Base-by-base conservation (phyloP, 2,888 invertebrate species). In the Drosophila meridionalis region DNA sequence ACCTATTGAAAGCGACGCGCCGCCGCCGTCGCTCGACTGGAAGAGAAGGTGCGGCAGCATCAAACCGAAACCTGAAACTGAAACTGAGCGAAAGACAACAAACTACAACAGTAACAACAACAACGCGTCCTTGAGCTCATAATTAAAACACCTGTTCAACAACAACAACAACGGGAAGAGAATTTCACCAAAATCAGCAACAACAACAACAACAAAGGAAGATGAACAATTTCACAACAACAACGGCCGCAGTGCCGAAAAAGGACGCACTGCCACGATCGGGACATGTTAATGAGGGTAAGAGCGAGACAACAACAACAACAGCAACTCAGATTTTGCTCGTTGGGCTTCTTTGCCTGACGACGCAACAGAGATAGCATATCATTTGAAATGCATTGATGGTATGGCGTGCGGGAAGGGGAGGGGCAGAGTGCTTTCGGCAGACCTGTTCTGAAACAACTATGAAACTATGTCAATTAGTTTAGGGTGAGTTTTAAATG, bases 251-350 rank as follows among this genome's bases (percentile, higher is more conserved):
- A 67, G 91, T 90, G 76, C 89, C 92, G 67, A 92, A 92, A 74
- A 90, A 92, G 62, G 95, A 95, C 91, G 93, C 94, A 61, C 90
- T 95, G 91, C 95, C 96, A 45, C 95, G 95, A 92, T 94, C 94
- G 82, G 96, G 96, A 75, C 94, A 95, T 91, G 96, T 96, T 60
- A 96, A 94, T 90, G 95, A 84, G 87, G 84, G 84, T 90, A 86
- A 84, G 82, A 40, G 30, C 30, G 53, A 64, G 69, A 47, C 43
- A 56, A 20, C 55, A 48, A 52, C 45, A 58, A 57, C 26, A 52
- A 14, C 47, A 43, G 45, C 32, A 52, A 32, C 67, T 57, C 60
- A 50, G 60, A 50, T 60, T 48, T 40, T 56, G 61, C 58, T 60
- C 63, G 47, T 61, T 75, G 48, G 47, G 59, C 57, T 58, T 75